phyloP scores from a whole-genome alignment of 2,113 vertebrate genomes.

The Pica pica region DNA sequence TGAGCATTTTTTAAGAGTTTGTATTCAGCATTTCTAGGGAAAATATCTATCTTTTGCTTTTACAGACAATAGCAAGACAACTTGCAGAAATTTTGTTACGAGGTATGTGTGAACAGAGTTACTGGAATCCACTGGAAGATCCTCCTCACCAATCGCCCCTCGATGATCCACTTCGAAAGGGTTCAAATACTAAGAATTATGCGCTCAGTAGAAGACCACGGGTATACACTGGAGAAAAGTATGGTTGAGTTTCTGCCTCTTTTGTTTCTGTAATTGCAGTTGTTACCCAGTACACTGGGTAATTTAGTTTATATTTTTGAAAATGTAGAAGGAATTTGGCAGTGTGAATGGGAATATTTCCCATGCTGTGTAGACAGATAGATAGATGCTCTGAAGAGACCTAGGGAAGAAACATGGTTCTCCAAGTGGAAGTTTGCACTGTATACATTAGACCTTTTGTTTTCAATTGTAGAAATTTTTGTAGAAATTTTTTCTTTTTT shows the following conservation, averaged over 20 bases:
- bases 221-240: slow-evolving; percentile 96
- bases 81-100: slow-evolving; percentile 94
- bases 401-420: background rate
- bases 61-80: slow-evolving; percentile 94
- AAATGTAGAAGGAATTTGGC: background rate
- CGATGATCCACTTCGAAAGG: slow-evolving; percentile 87
- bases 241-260: slow-evolving; percentile 30
- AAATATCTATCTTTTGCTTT: slow-evolving; percentile 13
- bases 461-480: background rate
- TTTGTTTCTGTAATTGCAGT: background rate
- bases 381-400: background rate
- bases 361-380: background rate
- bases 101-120: slow-evolving; percentile 99
- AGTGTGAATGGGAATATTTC: background rate
- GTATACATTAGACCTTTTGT: background rate
- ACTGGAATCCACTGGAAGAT: slow-evolving; percentile 95
- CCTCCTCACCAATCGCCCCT: slow-evolving; percentile 91
- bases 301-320: background rate
- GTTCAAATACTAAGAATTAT: slow-evolving; percentile 84
- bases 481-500: background rate
- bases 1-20: background rate
- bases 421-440: background rate
- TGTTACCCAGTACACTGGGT: background rate
- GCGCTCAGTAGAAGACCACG: slow-evolving; percentile 84
- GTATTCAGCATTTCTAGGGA: background rate